These are phyloP conservation scores for Promerops cafer DNA, from an alignment of 2,113 vertebrate genomes.

Conservation along the genomic window DNA sequence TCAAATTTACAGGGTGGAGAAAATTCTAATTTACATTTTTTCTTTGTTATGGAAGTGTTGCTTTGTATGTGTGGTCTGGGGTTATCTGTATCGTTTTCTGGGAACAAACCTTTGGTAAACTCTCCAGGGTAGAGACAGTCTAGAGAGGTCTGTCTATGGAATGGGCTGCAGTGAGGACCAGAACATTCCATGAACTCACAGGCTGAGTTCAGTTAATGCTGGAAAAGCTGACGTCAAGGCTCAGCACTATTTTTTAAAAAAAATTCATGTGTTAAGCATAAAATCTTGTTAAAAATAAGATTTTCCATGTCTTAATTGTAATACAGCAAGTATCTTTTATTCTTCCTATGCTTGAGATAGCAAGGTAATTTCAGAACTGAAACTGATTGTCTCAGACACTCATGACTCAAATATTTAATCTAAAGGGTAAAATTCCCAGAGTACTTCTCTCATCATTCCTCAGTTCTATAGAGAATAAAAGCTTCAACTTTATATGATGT, in stretches of 20 bases:
- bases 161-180: background rate
- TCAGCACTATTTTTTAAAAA: background rate
- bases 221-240: slow-evolving; percentile 15
- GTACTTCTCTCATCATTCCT: slow-evolving; percentile 70
- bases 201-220: background rate
- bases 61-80: background rate
- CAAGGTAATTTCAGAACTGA: slow-evolving; percentile 76
- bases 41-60: background rate
- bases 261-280: slow-evolving; percentile 26
- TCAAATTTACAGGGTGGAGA: background rate
- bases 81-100: background rate
- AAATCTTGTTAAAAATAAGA: slow-evolving; percentile 68
- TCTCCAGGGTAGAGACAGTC: background rate
- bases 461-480: slow-evolving; percentile 74
- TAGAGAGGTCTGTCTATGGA: rapidly evolving
- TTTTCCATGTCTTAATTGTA: slow-evolving; percentile 74
- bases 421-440: slow-evolving; percentile 75
- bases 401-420: slow-evolving; percentile 82
- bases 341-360: slow-evolving; percentile 74
- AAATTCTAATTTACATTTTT: background rate
- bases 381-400: slow-evolving; percentile 74
- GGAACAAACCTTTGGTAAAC: background rate
- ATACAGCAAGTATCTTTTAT: slow-evolving; percentile 69
- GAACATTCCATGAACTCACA: rapidly evolving
- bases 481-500: slow-evolving; percentile 74